Conservation (phyloP, 30 jellyfish, hydroid and myxozoan genomes). For the Turritopsis dohrnii region DNA sequence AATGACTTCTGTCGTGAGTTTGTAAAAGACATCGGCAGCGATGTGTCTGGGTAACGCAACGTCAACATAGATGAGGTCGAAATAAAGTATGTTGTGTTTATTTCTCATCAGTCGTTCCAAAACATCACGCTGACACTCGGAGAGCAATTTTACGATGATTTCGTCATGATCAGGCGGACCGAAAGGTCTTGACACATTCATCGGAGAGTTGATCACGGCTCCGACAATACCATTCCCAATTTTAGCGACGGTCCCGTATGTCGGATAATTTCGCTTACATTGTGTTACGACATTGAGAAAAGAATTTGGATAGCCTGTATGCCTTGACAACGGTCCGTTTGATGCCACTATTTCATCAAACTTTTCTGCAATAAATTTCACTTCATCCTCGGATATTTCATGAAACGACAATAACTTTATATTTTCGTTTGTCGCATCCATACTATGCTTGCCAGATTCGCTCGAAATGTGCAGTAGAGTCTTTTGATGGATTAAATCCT, state of each 20-base stretch:
- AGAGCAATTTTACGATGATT: background rate
- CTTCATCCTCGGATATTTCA: background rate
- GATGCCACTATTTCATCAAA: background rate
- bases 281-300: background rate
- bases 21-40: background rate
- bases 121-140: background rate
- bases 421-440: background rate
- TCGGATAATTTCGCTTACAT: slow-evolving; percentile 1
- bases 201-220: slow-evolving; percentile 4
- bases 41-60: background rate
- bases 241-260: background rate
- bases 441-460: background rate
- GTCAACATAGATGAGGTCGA: background rate
- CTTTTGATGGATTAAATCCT: background rate
- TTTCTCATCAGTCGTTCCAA: background rate
- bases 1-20: background rate
- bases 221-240: slow-evolving; percentile 16
- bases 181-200: slow-evolving; percentile 1
- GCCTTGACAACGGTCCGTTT: slow-evolving; percentile 10
- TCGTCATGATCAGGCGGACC: background rate
- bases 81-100: slow-evolving; percentile 6
- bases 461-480: background rate
- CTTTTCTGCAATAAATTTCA: background rate
- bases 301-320: background rate
- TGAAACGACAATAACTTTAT: background rate